Evolutionary conservation across 2,888 invertebrate species (phyloP).

Genomic region (Nemotelus pantherinus): DNA sequence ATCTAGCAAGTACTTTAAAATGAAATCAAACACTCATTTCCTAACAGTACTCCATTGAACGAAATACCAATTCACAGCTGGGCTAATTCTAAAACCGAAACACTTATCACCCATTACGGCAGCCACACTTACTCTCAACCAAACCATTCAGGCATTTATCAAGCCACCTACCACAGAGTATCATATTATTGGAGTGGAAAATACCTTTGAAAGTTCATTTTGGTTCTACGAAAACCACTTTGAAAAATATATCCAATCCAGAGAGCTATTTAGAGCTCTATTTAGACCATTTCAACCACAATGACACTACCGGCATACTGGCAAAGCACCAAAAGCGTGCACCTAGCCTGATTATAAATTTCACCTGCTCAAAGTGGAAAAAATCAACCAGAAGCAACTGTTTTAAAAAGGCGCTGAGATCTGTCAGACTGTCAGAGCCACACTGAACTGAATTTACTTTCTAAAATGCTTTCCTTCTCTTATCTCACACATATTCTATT

Average conservation of each 20-base stretch:
- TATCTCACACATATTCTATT: not conserved
- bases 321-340: not conserved
- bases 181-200: conserved; percentile 30
- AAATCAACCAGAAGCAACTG: not conserved
- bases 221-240: too few relatives aligned
- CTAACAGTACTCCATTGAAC: too few relatives aligned
- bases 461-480: not conserved
- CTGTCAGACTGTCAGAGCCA: not conserved
- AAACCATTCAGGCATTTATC: conserved; percentile 4
- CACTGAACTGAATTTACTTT: not conserved
- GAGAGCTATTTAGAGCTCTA: not conserved
- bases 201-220: conserved; percentile 33
- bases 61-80: not conserved
- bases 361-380: too few relatives aligned
- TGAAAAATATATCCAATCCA: not conserved
- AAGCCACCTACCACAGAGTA: conserved; percentile 4
- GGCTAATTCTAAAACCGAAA: conserved; percentile 2
- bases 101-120: not conserved
- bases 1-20: too few relatives aligned
- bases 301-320: not conserved
- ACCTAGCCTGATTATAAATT: too few relatives aligned
- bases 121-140: not conserved
- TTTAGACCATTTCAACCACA: not conserved
- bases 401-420: not conserved
- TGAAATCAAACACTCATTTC: too few relatives aligned